Evolutionary conservation across 2,888 invertebrate genomes (phyloP).

Genomic region (Calliphora vomitoria): DNA sequence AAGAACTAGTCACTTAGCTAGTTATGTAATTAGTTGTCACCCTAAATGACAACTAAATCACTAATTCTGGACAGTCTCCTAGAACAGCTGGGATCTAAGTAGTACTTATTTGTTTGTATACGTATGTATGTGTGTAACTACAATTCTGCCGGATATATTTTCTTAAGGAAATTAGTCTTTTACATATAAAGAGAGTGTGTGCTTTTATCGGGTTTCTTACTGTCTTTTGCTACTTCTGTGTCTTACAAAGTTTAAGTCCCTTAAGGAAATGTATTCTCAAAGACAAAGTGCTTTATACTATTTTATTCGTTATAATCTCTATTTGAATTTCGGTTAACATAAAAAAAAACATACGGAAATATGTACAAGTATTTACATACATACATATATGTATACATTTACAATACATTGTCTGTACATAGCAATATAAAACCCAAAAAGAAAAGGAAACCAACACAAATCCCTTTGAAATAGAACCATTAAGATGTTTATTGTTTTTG

Average conservation of each 20-base stretch:
- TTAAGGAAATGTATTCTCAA: conserved; percentile 10
- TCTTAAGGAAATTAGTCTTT: conserved; percentile 8
- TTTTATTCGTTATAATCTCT: conserved; percentile 19
- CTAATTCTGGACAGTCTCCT: too few species aligned
- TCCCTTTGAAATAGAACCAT: conserved; percentile 34
- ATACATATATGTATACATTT: background rate
- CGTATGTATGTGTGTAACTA: background rate
- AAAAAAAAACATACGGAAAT: background rate
- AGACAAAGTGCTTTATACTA: background rate
- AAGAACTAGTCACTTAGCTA: too few species aligned
- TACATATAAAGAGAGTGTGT: background rate
- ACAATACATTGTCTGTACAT: background rate
- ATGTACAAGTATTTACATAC: background rate
- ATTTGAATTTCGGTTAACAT: conserved; percentile 20
- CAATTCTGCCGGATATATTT: background rate
- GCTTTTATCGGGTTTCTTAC: background rate
- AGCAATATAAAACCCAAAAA: background rate
- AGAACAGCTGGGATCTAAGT: too few species aligned
- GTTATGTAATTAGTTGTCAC: too few species aligned
- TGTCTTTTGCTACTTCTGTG: background rate
- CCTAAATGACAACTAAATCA: too few species aligned
- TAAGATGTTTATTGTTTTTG: conserved; percentile 7
- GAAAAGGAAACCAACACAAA: background rate
- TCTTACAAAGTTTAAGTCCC: background rate
- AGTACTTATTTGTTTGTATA: background rate